These are phyloP conservation scores for Enteromius argenteus DNA, from an alignment of 2,797 vertebrate genomes.

Conservation along the genomic window DNA sequence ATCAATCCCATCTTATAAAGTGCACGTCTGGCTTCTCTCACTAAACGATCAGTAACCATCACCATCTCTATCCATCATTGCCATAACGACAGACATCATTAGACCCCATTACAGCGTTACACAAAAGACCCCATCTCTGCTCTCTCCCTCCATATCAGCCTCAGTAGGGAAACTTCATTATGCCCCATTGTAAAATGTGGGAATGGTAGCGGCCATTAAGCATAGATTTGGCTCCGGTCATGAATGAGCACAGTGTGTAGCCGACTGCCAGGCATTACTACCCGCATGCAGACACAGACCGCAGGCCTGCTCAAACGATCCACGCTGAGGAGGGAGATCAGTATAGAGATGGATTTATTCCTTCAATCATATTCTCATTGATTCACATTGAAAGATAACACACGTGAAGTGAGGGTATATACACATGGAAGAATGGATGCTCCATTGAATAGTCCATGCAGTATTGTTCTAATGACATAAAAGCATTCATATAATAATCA, in stretches of 20 bases:
- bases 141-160: constrained; percentile 55
- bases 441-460: neutral
- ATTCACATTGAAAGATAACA: constrained; percentile 52
- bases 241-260: constrained; percentile 53
- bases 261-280: constrained; percentile 54
- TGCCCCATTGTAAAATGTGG: constrained; percentile 61
- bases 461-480: neutral
- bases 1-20: neutral
- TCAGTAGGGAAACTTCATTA: constrained; percentile 66
- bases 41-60: constrained; percentile 38
- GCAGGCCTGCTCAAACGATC: constrained; percentile 55
- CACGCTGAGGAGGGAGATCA: constrained; percentile 50
- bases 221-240: constrained; percentile 74
- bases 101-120: constrained; percentile 12
- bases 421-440: neutral
- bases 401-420: neutral
- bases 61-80: constrained; percentile 28
- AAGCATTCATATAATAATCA: neutral
- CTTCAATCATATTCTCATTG: constrained; percentile 59
- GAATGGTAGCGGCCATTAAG: constrained; percentile 60
- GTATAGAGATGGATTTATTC: constrained; percentile 64
- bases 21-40: neutral
- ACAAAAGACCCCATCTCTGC: constrained; percentile 30
- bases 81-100: constrained; percentile 54
- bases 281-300: constrained; percentile 29